Percentiles rank a stretch among this genome's conserved stretches.
phyloP scores from a whole-genome alignment of 2,888 invertebrate genomes.

The Habroteleia sp. region DNA sequence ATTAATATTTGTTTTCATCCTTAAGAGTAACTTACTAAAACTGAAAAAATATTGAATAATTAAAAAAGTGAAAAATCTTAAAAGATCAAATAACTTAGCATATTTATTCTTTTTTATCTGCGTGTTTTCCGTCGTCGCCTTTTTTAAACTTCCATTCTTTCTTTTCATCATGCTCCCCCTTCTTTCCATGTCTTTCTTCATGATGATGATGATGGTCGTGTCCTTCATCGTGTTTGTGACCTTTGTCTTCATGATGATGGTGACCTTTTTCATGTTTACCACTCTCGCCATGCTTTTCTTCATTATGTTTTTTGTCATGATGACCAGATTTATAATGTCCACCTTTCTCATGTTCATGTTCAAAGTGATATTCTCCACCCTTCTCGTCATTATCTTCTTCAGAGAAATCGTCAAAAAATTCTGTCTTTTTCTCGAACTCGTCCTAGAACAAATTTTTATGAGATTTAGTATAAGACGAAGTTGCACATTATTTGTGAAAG shows the following conservation, averaged over 20 bases:
- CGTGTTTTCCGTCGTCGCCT: constrained; percentile 76
- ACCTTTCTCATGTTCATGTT: constrained; percentile 83
- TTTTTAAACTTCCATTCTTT: constrained; percentile 85
- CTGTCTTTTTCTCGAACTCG: constrained; percentile 88
- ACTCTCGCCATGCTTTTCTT: constrained; percentile 83
- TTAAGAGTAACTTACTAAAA: no score
- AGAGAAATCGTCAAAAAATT: constrained; percentile 89
- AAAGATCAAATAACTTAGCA: no score
- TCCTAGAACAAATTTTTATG: constrained; percentile 79
- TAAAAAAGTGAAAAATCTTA: no score
- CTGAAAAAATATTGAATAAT: no score
- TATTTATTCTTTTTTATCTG: constrained; percentile 14
- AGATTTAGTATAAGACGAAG: not conserved
- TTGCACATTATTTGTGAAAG: no score
- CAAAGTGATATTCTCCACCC: constrained; percentile 84
- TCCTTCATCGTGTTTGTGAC: constrained; percentile 83
- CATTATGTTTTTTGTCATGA: constrained; percentile 82
- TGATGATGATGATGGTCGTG: constrained; percentile 83
- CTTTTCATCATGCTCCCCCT: constrained; percentile 81
- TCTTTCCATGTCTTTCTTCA: constrained; percentile 81
- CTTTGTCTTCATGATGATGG: constrained; percentile 83
- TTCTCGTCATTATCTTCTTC: constrained; percentile 86
- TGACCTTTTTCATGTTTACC: constrained; percentile 83
- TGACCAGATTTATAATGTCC: constrained; percentile 83
- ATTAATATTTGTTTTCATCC: no score